A percentile compares a stretch with the other conserved stretches of the same genome.
Conservation (phyloP, 2,113 vertebrate genomes). For the Gymnorhina tibicen region DNA sequence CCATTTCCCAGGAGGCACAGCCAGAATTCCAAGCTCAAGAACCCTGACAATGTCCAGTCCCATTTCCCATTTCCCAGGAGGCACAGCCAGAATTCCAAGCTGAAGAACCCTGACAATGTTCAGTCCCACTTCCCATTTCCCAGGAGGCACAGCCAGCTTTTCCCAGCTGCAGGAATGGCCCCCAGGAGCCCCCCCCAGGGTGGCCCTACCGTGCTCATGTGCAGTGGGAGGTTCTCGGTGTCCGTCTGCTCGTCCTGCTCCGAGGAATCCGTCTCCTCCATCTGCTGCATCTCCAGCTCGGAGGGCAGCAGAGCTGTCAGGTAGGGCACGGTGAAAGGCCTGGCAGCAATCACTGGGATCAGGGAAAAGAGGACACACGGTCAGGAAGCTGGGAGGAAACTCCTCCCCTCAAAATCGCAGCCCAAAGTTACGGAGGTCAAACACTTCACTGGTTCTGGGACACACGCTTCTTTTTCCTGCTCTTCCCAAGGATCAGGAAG, state of each 20-base stretch:
- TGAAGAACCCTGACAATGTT: accelerated
- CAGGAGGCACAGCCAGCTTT: background rate
- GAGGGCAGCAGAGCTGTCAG: constrained; percentile 94
- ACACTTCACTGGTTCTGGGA: background rate
- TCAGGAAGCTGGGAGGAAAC: background rate
- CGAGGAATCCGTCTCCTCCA: constrained; percentile 96
- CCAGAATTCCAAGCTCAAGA: background rate
- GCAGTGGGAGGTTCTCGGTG: constrained; percentile 84
- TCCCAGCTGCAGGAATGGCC: background rate
- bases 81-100: background rate
- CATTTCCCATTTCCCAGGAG: background rate
- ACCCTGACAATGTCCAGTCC: accelerated
- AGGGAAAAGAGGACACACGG: background rate
- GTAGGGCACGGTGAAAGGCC: constrained; percentile 88
- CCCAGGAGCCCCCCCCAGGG: background rate
- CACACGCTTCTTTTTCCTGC: background rate
- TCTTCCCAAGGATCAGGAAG: background rate
- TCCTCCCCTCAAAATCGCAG: background rate
- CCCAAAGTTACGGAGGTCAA: background rate
- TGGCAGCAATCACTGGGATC: constrained; percentile 89
- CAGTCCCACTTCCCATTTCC: background rate
- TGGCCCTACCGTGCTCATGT: constrained; percentile 75
- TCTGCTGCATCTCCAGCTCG: constrained; percentile 91
- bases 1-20: no score
- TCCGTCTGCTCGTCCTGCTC: constrained; percentile 98